These are phyloP conservation scores for Philaenus spumarius DNA, from an alignment of 1,140 invertebrate species.

Conservation along the genomic window DNA sequence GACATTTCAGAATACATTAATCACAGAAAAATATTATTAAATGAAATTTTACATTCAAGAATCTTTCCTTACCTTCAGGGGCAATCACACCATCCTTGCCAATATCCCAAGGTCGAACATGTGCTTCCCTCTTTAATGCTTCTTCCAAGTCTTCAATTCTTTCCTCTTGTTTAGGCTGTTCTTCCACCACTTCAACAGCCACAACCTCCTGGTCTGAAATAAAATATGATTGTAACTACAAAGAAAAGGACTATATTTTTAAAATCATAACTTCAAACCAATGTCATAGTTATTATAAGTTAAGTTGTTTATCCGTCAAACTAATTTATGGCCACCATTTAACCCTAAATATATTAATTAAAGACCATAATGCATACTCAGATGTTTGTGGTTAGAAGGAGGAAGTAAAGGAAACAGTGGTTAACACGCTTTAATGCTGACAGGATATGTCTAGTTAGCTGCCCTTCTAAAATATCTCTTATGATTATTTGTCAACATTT, in stretches of 20 bases:
- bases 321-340: background rate
- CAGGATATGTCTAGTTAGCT: too few relatives aligned
- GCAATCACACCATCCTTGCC: conserved; percentile 48
- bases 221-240: background rate
- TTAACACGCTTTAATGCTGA: too few relatives aligned
- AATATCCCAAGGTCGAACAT: conserved; percentile 60
- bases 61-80: too few relatives aligned
- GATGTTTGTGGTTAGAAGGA: background rate
- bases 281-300: background rate
- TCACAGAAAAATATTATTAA: too few relatives aligned
- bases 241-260: too few relatives aligned
- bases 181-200: conserved; percentile 36
- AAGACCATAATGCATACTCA: too few relatives aligned
- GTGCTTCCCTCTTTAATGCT: conserved; percentile 26
- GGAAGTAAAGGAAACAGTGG: too few relatives aligned
- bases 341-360: background rate
- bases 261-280: background rate
- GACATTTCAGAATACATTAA: too few relatives aligned
- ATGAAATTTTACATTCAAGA: too few relatives aligned
- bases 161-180: too few relatives aligned
- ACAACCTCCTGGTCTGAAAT: conserved; percentile 36
- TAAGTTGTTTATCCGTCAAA: background rate
- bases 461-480: too few relatives aligned
- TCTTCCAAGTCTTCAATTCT: conserved; percentile 22
- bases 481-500: too few relatives aligned